A percentile compares a stretch with the other conserved stretches of the same genome.
These are phyloP conservation scores for Kryptolebias ocellatus DNA, from an alignment of 2,797 vertebrate species.

Conservation along the genomic window DNA sequence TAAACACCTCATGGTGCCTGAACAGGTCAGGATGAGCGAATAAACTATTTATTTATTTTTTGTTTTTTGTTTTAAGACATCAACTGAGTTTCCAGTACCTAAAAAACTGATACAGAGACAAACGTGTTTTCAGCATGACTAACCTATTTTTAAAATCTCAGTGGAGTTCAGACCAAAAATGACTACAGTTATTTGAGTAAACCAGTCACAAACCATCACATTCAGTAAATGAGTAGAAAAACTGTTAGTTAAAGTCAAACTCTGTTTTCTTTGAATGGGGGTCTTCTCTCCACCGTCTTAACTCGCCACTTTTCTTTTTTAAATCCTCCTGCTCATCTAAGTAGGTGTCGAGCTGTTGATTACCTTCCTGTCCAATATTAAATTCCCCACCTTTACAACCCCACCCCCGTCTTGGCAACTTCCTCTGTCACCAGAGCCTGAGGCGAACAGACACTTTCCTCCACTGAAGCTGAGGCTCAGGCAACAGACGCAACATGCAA, in stretches of 20 bases:
- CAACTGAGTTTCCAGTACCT: background rate
- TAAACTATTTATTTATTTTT: background rate
- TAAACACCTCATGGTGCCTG: background rate
- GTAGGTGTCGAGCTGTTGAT: slow-evolving; percentile 47
- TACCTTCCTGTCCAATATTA: slow-evolving; percentile 60
- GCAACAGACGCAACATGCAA: slow-evolving; percentile 37
- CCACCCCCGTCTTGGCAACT: slow-evolving; percentile 48
- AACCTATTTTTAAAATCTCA: background rate
- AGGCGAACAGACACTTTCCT: slow-evolving; percentile 33
- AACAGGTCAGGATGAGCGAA: background rate
- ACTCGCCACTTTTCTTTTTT: slow-evolving; percentile 10
- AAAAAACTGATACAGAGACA: background rate
- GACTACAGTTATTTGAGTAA: too few relatives aligned
- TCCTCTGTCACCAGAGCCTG: slow-evolving; percentile 48
- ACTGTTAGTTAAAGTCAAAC: too few relatives aligned
- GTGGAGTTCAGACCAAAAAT: slow-evolving; percentile 4
- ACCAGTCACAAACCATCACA: too few relatives aligned
- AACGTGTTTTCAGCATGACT: slow-evolving; percentile 10
- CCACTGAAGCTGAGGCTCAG: slow-evolving; percentile 47
- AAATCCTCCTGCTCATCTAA: slow-evolving; percentile 17
- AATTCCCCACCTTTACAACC: slow-evolving; percentile 19
- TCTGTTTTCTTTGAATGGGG: slow-evolving; percentile 26
- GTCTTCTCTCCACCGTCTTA: background rate
- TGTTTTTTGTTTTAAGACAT: background rate
- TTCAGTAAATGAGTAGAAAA: slow-evolving; percentile 14